Conservation (phyloP, 2,113 vertebrate genomes). For the Ahaetulla prasina region DNA sequence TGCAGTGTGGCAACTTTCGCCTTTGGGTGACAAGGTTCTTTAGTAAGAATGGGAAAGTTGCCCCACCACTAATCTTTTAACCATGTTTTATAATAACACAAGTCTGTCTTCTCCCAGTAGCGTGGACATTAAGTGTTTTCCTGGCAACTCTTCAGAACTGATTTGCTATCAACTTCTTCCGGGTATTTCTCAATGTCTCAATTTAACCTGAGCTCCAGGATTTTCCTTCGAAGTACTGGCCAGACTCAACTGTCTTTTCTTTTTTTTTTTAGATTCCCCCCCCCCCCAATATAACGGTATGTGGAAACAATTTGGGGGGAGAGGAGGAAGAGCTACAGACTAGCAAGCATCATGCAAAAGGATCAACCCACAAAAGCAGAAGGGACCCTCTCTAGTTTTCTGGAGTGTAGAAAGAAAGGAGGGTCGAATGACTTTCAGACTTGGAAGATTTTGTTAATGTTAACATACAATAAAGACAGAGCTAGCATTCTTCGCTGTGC, state of each 20-base stretch:
- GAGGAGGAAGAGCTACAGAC: neutral
- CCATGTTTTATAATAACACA: neutral
- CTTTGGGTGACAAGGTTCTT: neutral
- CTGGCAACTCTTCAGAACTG: neutral
- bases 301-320: neutral
- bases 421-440: no score
- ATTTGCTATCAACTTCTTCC: neutral
- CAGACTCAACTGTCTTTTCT: neutral
- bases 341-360: neutral
- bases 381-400: neutral
- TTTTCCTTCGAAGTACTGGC: neutral
- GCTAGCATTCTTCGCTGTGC: no score
- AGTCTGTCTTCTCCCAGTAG: neutral
- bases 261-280: neutral
- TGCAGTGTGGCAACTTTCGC: neutral
- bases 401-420: neutral
- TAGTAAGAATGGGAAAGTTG: neutral
- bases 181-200: neutral
- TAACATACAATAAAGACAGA: no score
- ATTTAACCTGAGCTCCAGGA: neutral
- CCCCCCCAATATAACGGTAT: neutral
- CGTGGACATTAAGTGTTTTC: neutral
- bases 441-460: no score
- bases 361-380: neutral
- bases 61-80: neutral